Evolutionary conservation across 2,888 invertebrate genomes (phyloP), one percentile per base, ranked within the genome.

Genomic region (Acanthoscelides obtectus): DNA sequence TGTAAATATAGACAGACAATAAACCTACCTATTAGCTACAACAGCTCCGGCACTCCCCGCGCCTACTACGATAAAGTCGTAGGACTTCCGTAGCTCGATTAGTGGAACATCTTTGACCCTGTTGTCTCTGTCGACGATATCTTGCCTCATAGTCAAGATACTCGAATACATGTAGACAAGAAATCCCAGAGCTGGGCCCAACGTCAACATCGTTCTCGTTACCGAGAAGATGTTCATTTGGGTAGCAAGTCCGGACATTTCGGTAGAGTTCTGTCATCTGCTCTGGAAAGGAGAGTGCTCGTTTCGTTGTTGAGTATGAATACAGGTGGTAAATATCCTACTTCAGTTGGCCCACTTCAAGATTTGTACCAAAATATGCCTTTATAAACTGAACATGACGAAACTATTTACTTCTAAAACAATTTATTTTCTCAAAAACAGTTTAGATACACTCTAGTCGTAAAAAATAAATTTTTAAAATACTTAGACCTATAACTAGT

Each of bases 11-110:
- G n/a, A n/a, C n/a, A n/a, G n/a, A n/a, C n/a, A n/a, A n/a, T 25
- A 25, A 5, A n/a, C 27, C 73, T 72, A 75, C 76, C 76, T 76
- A 64, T 77, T 77, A 0, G 96, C 96, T 71, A 96, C 75, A 0
- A 93, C 94, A 0, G 94, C 88, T 1, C 95, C 96, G 0, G 94
- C 95, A 0, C 94, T 92, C 0, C 96, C 96, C 0, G 90, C 95
- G 0, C 95, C 95, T 1, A 95, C 87, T 70, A 95, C 88, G 5
- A 95, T 88, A 79, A 94, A 95, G 83, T 95, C 95, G 79, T 95
- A 95, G 68, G 87, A 88, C 4, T 88, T 86, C 19, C 87, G 84
- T 5, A 94, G 81, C 1, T 89, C 83, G 12, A 87, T 84, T 0
- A 89, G 81, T 0, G 87, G 84, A 21, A 87, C 86, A 70, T 91